A percentile compares a stretch with the other conserved stretches of the same genome.
Conservation (phyloP, 2,797 vertebrate genomes). For the Oreortyx pictus region DNA sequence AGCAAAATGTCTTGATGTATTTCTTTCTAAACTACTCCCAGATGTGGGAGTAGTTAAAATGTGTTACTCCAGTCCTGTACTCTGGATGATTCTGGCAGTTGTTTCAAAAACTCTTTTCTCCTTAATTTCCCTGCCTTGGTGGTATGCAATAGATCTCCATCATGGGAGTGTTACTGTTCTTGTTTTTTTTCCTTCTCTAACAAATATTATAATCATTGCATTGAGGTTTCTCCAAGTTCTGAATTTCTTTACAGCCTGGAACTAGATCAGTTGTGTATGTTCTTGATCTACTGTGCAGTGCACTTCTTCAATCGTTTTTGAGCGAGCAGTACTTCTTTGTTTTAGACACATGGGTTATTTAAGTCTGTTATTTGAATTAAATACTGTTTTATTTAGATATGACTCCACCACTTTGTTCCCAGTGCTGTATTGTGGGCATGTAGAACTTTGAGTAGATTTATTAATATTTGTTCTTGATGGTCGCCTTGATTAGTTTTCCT, state of each 20-base stretch:
- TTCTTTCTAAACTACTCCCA: slow-evolving; percentile 34
- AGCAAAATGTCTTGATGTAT: slow-evolving; percentile 18
- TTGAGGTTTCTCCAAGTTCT: background rate
- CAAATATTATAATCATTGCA: background rate
- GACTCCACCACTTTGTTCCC: background rate
- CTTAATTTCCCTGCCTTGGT: slow-evolving; percentile 5
- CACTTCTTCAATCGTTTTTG: background rate
- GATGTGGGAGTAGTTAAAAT: slow-evolving; percentile 41
- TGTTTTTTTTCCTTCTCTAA: background rate
- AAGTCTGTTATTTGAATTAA: slow-evolving; percentile 17
- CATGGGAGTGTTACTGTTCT: background rate
- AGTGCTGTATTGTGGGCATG: background rate
- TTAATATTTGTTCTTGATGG: background rate
- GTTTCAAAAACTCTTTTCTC: slow-evolving; percentile 13
- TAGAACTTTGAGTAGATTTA: background rate
- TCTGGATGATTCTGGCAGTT: slow-evolving; percentile 20
- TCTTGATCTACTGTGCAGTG: slow-evolving; percentile 27
- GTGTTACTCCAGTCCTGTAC: background rate
- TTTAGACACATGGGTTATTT: background rate
- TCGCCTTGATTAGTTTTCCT: background rate
- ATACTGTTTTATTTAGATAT: background rate
- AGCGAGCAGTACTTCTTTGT: background rate
- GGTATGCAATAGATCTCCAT: slow-evolving; percentile 8
- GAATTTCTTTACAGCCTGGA: slow-evolving; percentile 3
- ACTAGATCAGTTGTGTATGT: background rate